Conservation (phyloP, 2,888 invertebrate genomes). For the Drosophila eohydei region DNA sequence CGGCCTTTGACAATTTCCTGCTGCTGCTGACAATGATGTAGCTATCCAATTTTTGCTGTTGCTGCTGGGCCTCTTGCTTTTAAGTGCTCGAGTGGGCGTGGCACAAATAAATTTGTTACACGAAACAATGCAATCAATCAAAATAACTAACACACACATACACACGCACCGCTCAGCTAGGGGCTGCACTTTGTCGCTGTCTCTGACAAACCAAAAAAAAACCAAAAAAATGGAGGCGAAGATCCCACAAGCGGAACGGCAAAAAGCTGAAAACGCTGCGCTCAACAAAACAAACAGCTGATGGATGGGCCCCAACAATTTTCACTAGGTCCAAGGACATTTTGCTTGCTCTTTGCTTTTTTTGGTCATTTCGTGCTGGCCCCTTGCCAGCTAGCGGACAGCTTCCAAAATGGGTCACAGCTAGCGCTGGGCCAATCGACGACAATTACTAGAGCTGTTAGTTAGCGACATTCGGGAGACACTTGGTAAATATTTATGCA, state of each 20-base stretch:
- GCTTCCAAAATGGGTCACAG: constrained; percentile 54
- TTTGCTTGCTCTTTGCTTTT: constrained; percentile 26
- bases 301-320: constrained; percentile 66
- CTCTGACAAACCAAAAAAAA: constrained; percentile 23
- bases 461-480: constrained; percentile 30
- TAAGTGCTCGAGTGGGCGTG: constrained; percentile 50
- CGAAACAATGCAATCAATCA: constrained; percentile 77
- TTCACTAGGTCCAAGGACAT: constrained; percentile 73
- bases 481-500: constrained; percentile 48
- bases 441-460: constrained; percentile 37
- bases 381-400: constrained; percentile 42
- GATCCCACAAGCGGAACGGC: constrained; percentile 30
- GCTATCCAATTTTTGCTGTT: constrained; percentile 25
- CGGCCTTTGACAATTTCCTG: constrained; percentile 62
- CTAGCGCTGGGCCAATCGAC: constrained; percentile 21
- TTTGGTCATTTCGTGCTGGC: constrained; percentile 3
- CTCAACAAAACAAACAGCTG: constrained; percentile 67
- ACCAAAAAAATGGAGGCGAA: constrained; percentile 12
- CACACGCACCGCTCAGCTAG: constrained; percentile 19
- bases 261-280: constrained; percentile 56
- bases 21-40: constrained; percentile 54
- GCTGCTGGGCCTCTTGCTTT: constrained; percentile 42
- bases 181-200: constrained; percentile 62
- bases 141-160: constrained; percentile 60
- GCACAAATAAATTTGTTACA: constrained; percentile 73